Conservation (phyloP, 2,113 vertebrate genomes). For the Limnothrissa miodon region DNA sequence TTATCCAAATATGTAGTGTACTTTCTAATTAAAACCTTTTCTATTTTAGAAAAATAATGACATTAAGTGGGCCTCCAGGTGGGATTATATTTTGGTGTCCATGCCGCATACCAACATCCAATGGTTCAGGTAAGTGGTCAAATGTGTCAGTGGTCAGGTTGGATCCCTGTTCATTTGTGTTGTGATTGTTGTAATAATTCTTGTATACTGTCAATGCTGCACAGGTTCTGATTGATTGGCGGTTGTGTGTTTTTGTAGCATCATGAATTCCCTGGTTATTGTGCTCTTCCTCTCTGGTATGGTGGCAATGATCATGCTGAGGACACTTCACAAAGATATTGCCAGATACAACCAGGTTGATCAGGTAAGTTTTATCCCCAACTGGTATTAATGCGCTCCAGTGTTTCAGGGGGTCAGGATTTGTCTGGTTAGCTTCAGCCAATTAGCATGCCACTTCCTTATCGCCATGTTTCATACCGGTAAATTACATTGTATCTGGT, state of each 20-base stretch:
- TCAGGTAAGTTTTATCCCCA: conserved; percentile 65
- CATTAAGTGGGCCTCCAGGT: conserved; percentile 95
- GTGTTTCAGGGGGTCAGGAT: too few species aligned
- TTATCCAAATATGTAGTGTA: background rate
- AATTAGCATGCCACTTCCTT: too few species aligned
- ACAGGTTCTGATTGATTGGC: background rate
- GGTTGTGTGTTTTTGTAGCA: conserved; percentile 66
- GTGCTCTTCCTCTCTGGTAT: conserved; percentile 98
- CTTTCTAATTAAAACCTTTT: background rate
- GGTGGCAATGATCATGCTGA: conserved; percentile 99
- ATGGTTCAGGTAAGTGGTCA: conserved; percentile 96
- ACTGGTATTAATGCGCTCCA: too few species aligned
- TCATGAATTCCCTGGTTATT: conserved; percentile 98
- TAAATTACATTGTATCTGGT: too few species aligned
- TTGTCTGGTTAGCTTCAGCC: too few species aligned
- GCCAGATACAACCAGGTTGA: conserved; percentile 98
- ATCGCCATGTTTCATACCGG: too few species aligned
- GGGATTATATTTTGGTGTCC: conserved; percentile 98
- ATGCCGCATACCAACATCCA: conserved; percentile 99
- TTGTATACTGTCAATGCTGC: background rate
- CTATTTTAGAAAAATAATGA: conserved; percentile 76
- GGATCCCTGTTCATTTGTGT: background rate
- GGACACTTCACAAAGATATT: conserved; percentile 97
- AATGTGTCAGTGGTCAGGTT: background rate
- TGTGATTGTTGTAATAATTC: background rate